Percentiles rank a stretch among this genome's conserved stretches.
Conservation (phyloP, 2,797 vertebrate species). For the Knipowitschia caucasica region DNA sequence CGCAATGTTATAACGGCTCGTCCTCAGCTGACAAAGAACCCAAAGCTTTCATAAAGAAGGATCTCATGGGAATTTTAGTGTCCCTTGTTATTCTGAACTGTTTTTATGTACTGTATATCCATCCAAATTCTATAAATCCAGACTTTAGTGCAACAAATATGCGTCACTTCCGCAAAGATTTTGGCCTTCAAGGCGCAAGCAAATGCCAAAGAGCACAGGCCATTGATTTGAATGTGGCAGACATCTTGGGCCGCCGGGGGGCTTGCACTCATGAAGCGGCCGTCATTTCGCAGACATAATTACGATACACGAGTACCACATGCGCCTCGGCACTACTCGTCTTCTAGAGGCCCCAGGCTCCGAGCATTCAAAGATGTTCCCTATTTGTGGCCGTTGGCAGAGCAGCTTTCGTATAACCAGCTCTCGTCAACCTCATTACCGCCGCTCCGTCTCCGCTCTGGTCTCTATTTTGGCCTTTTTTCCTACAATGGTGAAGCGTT, state of each 20-base stretch:
- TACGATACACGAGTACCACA: constrained; percentile 1
- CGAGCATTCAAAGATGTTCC: constrained; percentile 5
- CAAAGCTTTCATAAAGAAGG: too few relatives aligned
- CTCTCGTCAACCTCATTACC: constrained; percentile 3
- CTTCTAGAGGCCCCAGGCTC: neutral
- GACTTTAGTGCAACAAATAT: too few relatives aligned
- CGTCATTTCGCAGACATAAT: neutral
- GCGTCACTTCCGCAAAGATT: too few relatives aligned
- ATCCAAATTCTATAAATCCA: too few relatives aligned
- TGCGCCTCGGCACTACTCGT: neutral
- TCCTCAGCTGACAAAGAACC: too few relatives aligned
- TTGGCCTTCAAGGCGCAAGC: too few relatives aligned
- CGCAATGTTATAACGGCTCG: too few relatives aligned
- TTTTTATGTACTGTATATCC: too few relatives aligned
- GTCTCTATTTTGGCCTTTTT: constrained; percentile 19
- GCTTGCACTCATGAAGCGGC: neutral
- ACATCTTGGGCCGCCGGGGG: too few relatives aligned
- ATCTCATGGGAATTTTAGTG: too few relatives aligned
- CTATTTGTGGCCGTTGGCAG: constrained; percentile 9
- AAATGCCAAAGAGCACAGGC: neutral
- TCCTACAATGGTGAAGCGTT: constrained; percentile 14
- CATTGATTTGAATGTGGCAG: neutral
- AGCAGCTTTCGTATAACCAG: constrained; percentile 7
- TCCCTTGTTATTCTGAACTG: too few relatives aligned
- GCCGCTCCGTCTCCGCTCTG: constrained; percentile 10